Percentiles rank a stretch among this genome's conserved stretches.
phyloP scores from a whole-genome alignment of 2,888 invertebrate genomes.

The Lochmaea crataegi region DNA sequence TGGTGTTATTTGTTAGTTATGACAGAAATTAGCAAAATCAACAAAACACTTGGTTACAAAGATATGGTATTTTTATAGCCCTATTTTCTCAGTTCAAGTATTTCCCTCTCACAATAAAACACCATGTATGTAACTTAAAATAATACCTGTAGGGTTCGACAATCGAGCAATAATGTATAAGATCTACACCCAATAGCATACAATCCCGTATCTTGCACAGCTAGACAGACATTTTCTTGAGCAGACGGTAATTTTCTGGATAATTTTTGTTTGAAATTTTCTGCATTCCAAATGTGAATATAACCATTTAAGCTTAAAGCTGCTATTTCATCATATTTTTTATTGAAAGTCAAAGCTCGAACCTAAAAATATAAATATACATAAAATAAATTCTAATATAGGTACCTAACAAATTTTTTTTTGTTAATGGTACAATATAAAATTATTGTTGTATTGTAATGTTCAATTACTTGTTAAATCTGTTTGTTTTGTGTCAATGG shows the following conservation, averaged over 20 bases:
- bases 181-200: conserved; percentile 96
- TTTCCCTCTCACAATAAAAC: too few species aligned
- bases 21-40: too few species aligned
- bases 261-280: conserved; percentile 88
- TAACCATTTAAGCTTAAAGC: conserved; percentile 93
- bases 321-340: conserved; percentile 86
- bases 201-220: conserved; percentile 85
- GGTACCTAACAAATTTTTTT: background rate
- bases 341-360: conserved; percentile 89
- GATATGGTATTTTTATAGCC: too few species aligned
- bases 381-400: background rate
- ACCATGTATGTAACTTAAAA: background rate
- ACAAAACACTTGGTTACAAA: too few species aligned
- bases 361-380: conserved; percentile 64
- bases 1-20: too few species aligned
- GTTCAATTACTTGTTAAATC: too few species aligned
- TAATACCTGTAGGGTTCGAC: conserved; percentile 80
- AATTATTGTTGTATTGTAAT: too few species aligned
- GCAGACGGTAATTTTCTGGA: conserved; percentile 88
- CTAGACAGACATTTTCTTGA: conserved; percentile 93
- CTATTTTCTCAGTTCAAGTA: too few species aligned
- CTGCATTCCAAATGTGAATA: conserved; percentile 93
- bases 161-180: conserved; percentile 89
- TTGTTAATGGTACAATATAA: background rate
- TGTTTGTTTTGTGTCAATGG: too few species aligned